Evolutionary conservation across 1,140 invertebrate species (phyloP), one percentile per base, ranked within the genome.

Genomic region (Pentalonia nigronervosa): DNA sequence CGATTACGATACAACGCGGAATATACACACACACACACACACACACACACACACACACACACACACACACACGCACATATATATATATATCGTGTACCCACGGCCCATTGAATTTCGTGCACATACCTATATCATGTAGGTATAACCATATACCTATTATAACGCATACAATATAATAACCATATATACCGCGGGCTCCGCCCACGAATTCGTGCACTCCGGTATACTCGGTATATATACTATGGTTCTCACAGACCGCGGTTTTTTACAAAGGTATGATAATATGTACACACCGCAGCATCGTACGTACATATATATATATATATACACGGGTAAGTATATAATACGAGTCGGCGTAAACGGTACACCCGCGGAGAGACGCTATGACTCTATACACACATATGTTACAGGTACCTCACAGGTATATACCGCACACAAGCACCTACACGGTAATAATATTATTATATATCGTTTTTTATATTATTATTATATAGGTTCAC

Each of bases 401-500:
- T 53, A 56, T 25, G 1, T 25, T 60, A 60, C 25, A 56, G 25
- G 25, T 56, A 60, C 30, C 0, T 76, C n/a, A n/a, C n/a, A n/a
- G n/a, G n/a, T n/a, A 76, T n/a, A 76, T 76, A 76, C n/a, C 60
- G n/a, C 60, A 76, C 60, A 76, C 60, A 23, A 76, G 60, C 60
- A 76, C 60, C 60, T n/a, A 76, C 60, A 76, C n/a, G n/a, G n/a
- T 76, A n/a, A 76, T 76, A 76, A 76, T 76, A 76, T 50, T 53
- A 36, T 90, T 53, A 30, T 89, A 41, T 89, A 2, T 90, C 56
- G 53, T 53, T n/a, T n/a, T n/a, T n/a, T n/a, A n/a, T 45, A 91
- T 91, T 47, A 87, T 41, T 87, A 87, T n/a, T 87, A n/a, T n/a
- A 34, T 88, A 88, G 17, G 48, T 47, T n/a, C 9, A 89, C 88